Conservation (phyloP, 2,113 vertebrate genomes). For the Neoarius graeffei region DNA sequence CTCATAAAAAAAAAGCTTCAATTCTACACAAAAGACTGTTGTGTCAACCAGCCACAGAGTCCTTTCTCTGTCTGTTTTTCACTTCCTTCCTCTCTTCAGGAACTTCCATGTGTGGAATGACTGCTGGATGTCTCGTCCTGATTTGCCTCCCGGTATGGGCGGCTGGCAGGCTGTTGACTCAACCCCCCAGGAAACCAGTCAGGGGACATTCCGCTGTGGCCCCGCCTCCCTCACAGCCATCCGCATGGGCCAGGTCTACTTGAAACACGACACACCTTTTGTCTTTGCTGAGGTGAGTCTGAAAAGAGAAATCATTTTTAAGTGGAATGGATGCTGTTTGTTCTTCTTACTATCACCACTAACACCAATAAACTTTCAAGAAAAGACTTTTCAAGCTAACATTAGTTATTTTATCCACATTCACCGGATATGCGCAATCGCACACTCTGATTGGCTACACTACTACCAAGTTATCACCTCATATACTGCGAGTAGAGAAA, state of each 20-base stretch:
- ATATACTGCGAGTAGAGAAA: too few relatives aligned
- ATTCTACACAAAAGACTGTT: not conserved
- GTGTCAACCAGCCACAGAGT: not conserved
- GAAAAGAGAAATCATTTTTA: not conserved
- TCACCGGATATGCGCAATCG: too few relatives aligned
- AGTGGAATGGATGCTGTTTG: not conserved
- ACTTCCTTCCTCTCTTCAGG: constrained; percentile 66
- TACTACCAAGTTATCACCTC: too few relatives aligned
- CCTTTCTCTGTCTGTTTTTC: not conserved
- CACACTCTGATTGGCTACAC: too few relatives aligned
- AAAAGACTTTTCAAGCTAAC: not conserved
- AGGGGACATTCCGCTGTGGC: constrained; percentile 85
- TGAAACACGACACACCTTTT: constrained; percentile 81
- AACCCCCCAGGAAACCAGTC: constrained; percentile 86
- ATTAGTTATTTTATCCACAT: too few relatives aligned
- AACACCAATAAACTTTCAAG: not conserved
- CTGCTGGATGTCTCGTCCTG: constrained; percentile 88
- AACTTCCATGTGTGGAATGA: constrained; percentile 95
- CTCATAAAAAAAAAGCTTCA: not conserved
- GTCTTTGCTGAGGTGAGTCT: constrained; percentile 85
- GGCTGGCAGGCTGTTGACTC: constrained; percentile 88
- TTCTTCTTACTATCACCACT: not conserved
- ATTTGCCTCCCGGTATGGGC: constrained; percentile 74
- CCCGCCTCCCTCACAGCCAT: constrained; percentile 84
- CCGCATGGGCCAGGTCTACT: constrained; percentile 81